Evolutionary conservation across 2,113 vertebrate genomes (phyloP), one percentile per base, ranked within the genome.

Genomic region (Rattus rattus): DNA sequence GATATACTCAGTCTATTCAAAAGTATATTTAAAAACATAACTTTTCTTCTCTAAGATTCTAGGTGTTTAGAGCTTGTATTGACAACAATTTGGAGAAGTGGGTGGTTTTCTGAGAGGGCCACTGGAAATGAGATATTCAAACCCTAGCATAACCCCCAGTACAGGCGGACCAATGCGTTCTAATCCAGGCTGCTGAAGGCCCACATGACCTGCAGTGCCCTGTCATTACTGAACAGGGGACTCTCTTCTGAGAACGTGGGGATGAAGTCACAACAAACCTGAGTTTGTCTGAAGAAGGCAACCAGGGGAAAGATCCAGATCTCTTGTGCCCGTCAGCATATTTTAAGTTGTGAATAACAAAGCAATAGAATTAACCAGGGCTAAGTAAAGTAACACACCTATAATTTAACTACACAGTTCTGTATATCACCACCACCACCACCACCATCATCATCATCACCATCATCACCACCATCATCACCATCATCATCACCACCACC

Each of bases 331-430:
- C 61, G 61, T 76, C 22, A 59, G 87, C 43, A 24, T 72, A 94
- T 81, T n/a, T 94, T 91, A 84, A 88, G 28, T 24, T 88, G 11
- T 13, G 65, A 84, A 77, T 75, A 84, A 79, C n/a, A 94, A 87
- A 96, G 91, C 43, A 79, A 49, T 77, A 92, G 49, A 65, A 43
- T 88, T 70, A 69, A 87, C 79, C 30, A 22, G 36, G 43, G 4
- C 20, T 65, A 43, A 96, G 52, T 20, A 90, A 91, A 80, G 92
- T 49, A 94, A 80, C 9, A 75, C 65, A 81, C 59, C 73, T 49
- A 16, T 92, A 86, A 85, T 13, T 61, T 61, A 93, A 86, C 52
- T 65, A 95, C 11, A 59, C 56, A 86, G 76, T 52, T 93, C 13
- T 39, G 13, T 76, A 86, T 11, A 54, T 49, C 39, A 67, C 36